Conservation (phyloP, 64 coral and sea anemone genomes). For the Platygyra sinensis region DNA sequence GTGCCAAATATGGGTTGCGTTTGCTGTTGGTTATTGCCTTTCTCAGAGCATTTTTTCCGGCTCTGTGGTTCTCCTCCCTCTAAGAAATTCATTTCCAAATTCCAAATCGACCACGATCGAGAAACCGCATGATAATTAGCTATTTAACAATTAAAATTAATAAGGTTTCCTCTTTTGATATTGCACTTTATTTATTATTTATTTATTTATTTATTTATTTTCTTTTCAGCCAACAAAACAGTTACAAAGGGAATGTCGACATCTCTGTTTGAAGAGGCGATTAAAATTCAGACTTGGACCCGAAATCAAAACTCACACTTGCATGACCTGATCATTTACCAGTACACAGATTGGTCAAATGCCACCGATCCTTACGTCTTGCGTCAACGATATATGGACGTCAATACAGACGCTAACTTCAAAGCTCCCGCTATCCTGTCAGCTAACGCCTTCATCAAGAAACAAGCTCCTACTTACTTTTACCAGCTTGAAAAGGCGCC, state of each 20-base stretch:
- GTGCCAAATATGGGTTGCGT: too few relatives aligned
- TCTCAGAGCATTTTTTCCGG: too few relatives aligned
- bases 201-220: not conserved
- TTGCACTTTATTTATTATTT: not conserved
- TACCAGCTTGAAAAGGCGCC: constrained; percentile 36
- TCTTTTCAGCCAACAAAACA: constrained; percentile 28
- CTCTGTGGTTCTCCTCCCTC: too few relatives aligned
- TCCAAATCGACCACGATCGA: too few relatives aligned
- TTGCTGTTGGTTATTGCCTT: too few relatives aligned
- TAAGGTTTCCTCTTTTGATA: too few relatives aligned
- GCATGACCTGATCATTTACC: constrained; percentile 46
- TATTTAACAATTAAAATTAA: too few relatives aligned
- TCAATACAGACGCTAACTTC: constrained; percentile 55
- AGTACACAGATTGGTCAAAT: constrained; percentile 79
- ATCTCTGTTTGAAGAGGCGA: constrained; percentile 15
- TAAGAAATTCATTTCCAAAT: too few relatives aligned
- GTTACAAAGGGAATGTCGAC: constrained; percentile 39
- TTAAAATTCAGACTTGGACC: constrained; percentile 52
- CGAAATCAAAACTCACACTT: constrained; percentile 58
- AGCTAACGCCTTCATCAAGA: constrained; percentile 66
- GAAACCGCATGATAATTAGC: too few relatives aligned
- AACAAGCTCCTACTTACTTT: constrained; percentile 47
- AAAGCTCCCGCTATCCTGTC: constrained; percentile 71
- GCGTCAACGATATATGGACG: constrained; percentile 47
- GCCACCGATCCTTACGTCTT: constrained; percentile 47